Base-by-base conservation (phyloP, 2,888 invertebrate genomes). In the Orthosia gracilis region DNA sequence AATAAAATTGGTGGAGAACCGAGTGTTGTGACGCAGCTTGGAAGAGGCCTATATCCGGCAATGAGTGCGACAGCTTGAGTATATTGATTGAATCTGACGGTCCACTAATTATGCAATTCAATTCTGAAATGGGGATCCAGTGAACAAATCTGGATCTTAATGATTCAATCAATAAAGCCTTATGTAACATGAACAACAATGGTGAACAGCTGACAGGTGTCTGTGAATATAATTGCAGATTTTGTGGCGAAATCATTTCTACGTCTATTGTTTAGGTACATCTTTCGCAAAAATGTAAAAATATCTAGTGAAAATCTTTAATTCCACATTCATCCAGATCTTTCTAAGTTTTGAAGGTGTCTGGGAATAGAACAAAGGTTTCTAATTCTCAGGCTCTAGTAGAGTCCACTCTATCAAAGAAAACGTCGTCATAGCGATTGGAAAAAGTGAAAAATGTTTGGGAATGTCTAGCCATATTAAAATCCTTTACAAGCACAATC, bases 141-240 rank as follows among this genome's bases (percentile, higher is more conserved):
- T 49, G 4, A 49, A 5, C 40, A 23, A 18, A 31, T 23, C 11
- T 17, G 17, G 15, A 68, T 66, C 1, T 11, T 67, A 68, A 49
- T 57, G 21, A 73, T 49, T 57, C 23, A 67, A 73, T 73, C 49
- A 55, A 15, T 47, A n/a, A 49, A 49, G 26, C 15, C 12, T 12
- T 50, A 49, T 18, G n/a, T 15, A 55, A 76, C 23, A 55, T 21
- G 18, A 40, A 15, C 69, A 26, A 54, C 18, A 26, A 69, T 45
- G 15, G 18, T 69, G 3, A 69, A 40, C 17, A 69, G 26, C 17
- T 9, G 49, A 21, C 21, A 47, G 50, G 50, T 45, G 77, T 57
- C 18, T 50, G 15, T 68, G 26, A 23, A 66, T 49, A 12, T 13
- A 13, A 21, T 69, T 77, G 49, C 15, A 69, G 58, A 57, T 50